phyloP scores from a whole-genome alignment of 2,888 invertebrate species.

The Lochmaea crataegi region DNA sequence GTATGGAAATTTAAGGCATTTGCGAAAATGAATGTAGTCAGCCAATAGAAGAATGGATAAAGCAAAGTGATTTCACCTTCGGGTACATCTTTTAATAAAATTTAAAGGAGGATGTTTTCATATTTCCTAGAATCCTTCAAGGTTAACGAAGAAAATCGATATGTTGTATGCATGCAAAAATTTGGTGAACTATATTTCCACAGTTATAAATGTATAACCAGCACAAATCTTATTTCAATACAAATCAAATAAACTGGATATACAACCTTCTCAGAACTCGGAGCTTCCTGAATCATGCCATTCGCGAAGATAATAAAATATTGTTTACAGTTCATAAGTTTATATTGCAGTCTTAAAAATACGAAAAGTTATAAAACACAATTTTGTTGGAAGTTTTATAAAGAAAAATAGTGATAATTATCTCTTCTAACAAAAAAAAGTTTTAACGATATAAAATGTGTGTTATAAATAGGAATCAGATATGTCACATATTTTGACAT shows the following conservation, averaged over 20 bases:
- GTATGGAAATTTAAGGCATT: conserved; percentile 14
- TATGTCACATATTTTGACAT: too few species aligned
- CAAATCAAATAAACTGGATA: neutral
- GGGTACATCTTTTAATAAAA: conserved; percentile 14
- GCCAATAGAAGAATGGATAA: conserved; percentile 6
- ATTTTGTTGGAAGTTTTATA: too few species aligned
- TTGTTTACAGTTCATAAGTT: neutral
- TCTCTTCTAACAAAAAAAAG: too few species aligned
- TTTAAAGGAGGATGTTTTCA: neutral
- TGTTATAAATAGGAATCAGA: too few species aligned
- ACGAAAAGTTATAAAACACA: neutral
- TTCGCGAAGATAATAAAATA: neutral
- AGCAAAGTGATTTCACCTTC: conserved; percentile 10
- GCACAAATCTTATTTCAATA: neutral
- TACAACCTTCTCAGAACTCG: neutral
- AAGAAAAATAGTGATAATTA: too few species aligned
- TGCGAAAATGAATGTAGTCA: conserved; percentile 20
- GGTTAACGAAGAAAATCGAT: conserved; percentile 15
- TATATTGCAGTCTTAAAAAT: neutral
- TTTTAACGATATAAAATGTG: too few species aligned
- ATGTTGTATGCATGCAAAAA: neutral
- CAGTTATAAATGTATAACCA: neutral
- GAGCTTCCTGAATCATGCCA: neutral
- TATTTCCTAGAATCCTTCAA: neutral
- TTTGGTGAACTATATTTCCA: neutral